These are phyloP conservation scores for Myotis pilosus DNA, from an alignment of 2,797 vertebrate species.

Conservation along the genomic window DNA sequence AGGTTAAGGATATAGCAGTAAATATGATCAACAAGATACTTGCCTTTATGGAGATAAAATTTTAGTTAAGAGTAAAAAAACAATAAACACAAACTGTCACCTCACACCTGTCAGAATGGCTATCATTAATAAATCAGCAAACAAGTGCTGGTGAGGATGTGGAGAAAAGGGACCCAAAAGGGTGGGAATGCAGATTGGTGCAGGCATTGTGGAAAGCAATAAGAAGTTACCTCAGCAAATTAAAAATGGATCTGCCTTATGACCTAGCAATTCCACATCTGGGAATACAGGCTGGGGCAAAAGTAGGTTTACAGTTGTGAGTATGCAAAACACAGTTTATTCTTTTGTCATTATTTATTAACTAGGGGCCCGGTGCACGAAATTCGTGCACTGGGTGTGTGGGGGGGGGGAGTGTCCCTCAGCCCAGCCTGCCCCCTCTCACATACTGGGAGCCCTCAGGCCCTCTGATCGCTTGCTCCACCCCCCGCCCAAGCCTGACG, in stretches of 20 bases:
- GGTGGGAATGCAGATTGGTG: neutral
- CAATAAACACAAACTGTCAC: neutral
- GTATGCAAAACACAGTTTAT: too few relatives aligned
- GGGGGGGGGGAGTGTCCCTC: too few relatives aligned
- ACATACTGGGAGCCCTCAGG: too few relatives aligned
- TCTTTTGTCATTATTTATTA: too few relatives aligned
- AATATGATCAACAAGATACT: neutral
- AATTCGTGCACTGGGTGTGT: too few relatives aligned
- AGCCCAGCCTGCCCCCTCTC: too few relatives aligned
- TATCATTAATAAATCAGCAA: neutral
- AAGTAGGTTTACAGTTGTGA: too few relatives aligned
- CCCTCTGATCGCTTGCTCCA: too few relatives aligned
- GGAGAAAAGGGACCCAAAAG: neutral
- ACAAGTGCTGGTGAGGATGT: neutral
- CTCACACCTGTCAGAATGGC: neutral
- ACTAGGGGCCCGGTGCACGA: too few relatives aligned
- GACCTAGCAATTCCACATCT: neutral
- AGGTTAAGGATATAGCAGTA: neutral
- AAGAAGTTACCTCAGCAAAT: neutral
- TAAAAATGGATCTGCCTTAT: neutral
- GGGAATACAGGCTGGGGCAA: neutral
- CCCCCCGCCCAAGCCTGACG: too few relatives aligned
- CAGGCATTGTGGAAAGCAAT: neutral
- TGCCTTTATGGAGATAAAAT: neutral
- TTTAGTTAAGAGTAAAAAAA: neutral